Base-by-base conservation (phyloP, 2,888 invertebrate species). In the Microctonus brassicae region DNA sequence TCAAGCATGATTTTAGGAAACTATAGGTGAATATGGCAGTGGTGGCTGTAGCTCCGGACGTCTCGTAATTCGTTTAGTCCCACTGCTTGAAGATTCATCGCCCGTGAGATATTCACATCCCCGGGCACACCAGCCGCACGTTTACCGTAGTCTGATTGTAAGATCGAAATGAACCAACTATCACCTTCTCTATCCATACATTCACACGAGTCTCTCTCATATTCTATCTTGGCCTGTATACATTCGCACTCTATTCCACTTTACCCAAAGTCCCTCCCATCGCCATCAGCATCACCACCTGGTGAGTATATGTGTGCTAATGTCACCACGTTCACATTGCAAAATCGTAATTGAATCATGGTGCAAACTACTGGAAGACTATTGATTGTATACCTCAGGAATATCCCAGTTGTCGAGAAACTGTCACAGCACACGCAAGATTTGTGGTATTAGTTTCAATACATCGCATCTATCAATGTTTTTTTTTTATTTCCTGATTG, bases 301-400 rank as follows among this genome's bases (percentile, higher is more conserved):
- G 47, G 47, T 29, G 47, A 26, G 26, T 63, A n/a, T n/a, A 33
- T 42, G 20, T 70, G 69, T 64, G 78, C 76, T 80, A 78, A 79
- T 78, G 76, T 76, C 73, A 69, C 74, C 75, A 73, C 75, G 77
- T 78, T 77, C 68, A 72, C 77, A 76, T 78, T 73, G 77, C 75
- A 75, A 77, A 72, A 73, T 75, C 58, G 79, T 79, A 79, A 80
- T 80, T 79, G 79, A 80, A 78, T 80, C 78, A 79, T 77, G 76
- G 75, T 76, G 77, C 77, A 58, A 60, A 78, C 74, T 75, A 74
- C 63, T 69, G 75, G 72, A 76, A 76, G 74, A 73, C 77, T 77
- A 78, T 79, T 76, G 79, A 79, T 79, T 77, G 77, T 78, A 76
- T 70, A n/a, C n/a, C 75, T 73, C 73, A 72, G 29, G 47, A 63